A percentile compares a stretch with the other conserved stretches of the same genome.
These are phyloP conservation scores for Paradoxurus hermaphroditus DNA, from an alignment of 2,113 vertebrate species.

Conservation along the genomic window DNA sequence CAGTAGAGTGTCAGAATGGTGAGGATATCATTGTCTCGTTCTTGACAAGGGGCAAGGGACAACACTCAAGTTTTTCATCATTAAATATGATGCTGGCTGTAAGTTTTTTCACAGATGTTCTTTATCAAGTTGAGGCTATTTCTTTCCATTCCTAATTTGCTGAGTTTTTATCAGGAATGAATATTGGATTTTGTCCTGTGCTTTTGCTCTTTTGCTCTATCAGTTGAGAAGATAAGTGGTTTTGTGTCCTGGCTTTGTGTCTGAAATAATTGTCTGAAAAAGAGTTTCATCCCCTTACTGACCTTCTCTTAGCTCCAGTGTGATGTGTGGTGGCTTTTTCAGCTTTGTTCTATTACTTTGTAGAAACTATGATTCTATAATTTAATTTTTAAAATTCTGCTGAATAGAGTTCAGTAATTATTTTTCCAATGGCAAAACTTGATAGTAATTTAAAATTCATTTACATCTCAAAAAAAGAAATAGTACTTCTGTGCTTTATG, in stretches of 20 bases:
- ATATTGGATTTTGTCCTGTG: background rate
- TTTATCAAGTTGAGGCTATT: background rate
- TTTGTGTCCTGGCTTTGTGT: background rate
- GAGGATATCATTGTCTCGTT: background rate
- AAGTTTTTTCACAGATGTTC: background rate
- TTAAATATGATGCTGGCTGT: background rate
- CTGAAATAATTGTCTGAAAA: background rate
- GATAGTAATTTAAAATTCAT: background rate
- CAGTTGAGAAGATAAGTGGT: background rate
- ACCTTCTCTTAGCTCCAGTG: background rate
- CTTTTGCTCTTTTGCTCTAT: background rate
- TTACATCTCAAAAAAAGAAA: background rate
- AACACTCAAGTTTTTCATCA: background rate
- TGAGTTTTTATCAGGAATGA: background rate
- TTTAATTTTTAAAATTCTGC: background rate
- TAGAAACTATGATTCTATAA: background rate
- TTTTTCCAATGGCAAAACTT: constrained; percentile 8
- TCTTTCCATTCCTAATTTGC: background rate
- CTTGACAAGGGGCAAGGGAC: background rate
- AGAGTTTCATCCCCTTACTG: rapidly evolving
- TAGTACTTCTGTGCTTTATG: background rate
- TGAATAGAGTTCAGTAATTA: background rate
- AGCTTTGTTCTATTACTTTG: background rate
- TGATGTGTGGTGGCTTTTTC: rapidly evolving
- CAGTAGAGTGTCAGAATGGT: background rate